Evolutionary conservation across 2,113 vertebrate species (phyloP), one percentile per base, ranked within the genome.

Genomic region (Stictonetta naevosa): DNA sequence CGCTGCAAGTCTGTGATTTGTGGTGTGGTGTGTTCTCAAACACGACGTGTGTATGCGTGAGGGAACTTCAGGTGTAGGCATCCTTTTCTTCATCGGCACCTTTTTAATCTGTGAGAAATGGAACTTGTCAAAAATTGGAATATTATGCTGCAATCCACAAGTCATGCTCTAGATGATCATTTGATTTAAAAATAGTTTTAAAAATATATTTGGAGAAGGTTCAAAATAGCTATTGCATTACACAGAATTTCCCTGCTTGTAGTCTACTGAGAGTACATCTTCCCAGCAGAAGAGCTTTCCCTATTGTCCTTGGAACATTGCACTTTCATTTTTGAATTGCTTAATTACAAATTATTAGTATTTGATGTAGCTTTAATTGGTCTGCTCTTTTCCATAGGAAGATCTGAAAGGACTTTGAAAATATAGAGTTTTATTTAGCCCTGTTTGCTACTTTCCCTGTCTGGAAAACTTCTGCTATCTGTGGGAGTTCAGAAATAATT

Each of bases 221-320:
- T 96, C 62, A 79, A 76, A 96, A 74, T 81, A 92, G 64, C 64
- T 88, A 7, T 68, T 86, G 48, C 33, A 62, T 86, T 88, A 56
- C 56, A 74, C 68, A 83, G 88, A 93, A 64, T 91, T 92, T 90
- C 60, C 66, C 46, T 11, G 72, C 48, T 72, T 34, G 38, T 46
- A 83, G n/a, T 86, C 72, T 86, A 77, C 69, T 46, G 73, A 80
- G 85, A 81, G 56, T 75, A 34, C 4, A 0, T 75, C 94, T 95
- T 90, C 68, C 64, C 87, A 58, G 90, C 86, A 92, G 83, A 93
- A 36, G 42, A 86, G 86, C 72, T 88, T 92, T 96, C 75, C 76
- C 68, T 26, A 66, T 92, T 91, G 83, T 93, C 86, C 80, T 96
- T 95, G 62, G 62, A 94, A 86, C 80, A 50, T 88, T 88, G 88